Conservation (phyloP, 2,113 vertebrate species). For the Albula glossodonta region DNA sequence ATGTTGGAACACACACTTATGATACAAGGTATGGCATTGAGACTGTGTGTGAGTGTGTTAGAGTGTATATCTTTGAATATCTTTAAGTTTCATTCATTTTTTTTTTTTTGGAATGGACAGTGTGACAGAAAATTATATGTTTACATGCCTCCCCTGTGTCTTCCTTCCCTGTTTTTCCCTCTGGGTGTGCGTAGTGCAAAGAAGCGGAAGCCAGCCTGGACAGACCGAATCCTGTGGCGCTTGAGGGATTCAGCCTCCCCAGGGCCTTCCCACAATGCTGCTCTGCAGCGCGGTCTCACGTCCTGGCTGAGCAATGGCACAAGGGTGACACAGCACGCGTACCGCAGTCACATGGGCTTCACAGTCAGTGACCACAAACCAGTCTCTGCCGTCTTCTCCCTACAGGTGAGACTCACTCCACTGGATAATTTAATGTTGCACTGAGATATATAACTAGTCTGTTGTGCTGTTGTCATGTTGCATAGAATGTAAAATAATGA, state of each 20-base stretch:
- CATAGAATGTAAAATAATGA: too few species aligned
- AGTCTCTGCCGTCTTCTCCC: conserved; percentile 84
- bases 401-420: conserved; percentile 75
- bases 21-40: conserved; percentile 84
- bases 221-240: conserved; percentile 95
- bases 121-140: too few species aligned
- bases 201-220: conserved; percentile 97
- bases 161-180: conserved; percentile 13
- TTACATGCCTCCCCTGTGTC: background rate
- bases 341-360: conserved; percentile 94
- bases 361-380: conserved; percentile 95
- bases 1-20: conserved; percentile 93
- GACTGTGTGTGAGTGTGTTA: background rate
- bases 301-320: conserved; percentile 70
- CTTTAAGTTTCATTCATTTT: too few species aligned
- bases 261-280: conserved; percentile 69
- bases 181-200: conserved; percentile 74
- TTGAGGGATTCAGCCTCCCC: conserved; percentile 76
- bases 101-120: too few species aligned
- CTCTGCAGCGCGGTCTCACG: conserved; percentile 66
- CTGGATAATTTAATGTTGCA: too few species aligned
- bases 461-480: too few species aligned
- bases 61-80: background rate
- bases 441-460: too few species aligned
- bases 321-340: conserved; percentile 83